Base-by-base conservation (phyloP, 2,888 invertebrate species). In the Apantesis nais region DNA sequence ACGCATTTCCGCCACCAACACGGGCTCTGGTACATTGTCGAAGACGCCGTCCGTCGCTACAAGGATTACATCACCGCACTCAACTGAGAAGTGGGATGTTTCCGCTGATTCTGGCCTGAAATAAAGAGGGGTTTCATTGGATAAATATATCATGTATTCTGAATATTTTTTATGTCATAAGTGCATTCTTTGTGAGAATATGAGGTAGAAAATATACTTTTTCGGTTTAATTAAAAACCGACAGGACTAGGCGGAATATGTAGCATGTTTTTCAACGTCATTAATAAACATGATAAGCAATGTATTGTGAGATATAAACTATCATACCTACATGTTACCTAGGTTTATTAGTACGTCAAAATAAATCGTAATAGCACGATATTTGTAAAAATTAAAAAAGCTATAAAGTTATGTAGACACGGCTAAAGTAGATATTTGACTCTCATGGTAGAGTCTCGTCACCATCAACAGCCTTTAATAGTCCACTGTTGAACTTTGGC, bases 31-130 rank as follows among this genome's bases (percentile, higher is more conserved):
- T 84, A 99, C 97, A 95, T 99, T 99, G 95, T 99, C 99, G 95
- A 99, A 99, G 70, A 99, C 98, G 68, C 99, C 99, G 93, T 99
- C 99, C 1, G 99, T 99, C 37, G 99, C 99, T 69, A 99, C 96
- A 58, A 99, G 96, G 86, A 99, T 98, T 68, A 98, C 98, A 93
- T 99, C 99, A 67, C 99, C 99, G 87, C 98, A 98, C 91, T 98
- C 97, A 67, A 98, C 98, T 4, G 97, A 96, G 90, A 99, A 98
- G 89, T 98, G 97, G 34, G 98, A 97, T 60, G 97, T 98, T 78
- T 98, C 98, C 31, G 99, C 99, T 66, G 98, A 97, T 86, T 99
- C 98, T 12, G 99, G 99, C 90, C 98, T 97, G 58, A 44, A 68
- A 48, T 39, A 67, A 0, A 84, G 74, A 8, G 0, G 44, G 29